Conservation (phyloP, 2,113 vertebrate genomes). For the Sialia sialis region DNA sequence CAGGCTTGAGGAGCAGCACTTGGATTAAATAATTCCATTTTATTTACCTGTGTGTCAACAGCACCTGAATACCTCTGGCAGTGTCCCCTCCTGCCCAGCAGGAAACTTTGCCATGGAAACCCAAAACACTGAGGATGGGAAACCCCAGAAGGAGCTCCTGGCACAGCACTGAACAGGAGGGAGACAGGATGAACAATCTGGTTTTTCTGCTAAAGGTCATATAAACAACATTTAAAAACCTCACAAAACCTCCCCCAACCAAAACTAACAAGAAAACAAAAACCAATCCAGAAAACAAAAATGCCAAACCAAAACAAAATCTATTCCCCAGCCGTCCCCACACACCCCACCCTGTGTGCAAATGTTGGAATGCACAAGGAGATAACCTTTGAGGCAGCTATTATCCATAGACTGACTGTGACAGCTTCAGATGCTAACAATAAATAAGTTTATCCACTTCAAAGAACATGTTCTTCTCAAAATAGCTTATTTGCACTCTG, state of each 20-base stretch:
- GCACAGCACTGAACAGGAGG: slow-evolving; percentile 12
- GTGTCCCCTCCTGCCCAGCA: neutral
- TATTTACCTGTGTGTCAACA: slow-evolving; percentile 2
- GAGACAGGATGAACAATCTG: neutral
- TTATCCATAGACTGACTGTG: slow-evolving; percentile 20
- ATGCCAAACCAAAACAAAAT: neutral
- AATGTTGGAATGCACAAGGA: slow-evolving; percentile 36
- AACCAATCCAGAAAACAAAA: neutral
- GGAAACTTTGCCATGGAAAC: neutral
- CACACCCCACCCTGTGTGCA: neutral
- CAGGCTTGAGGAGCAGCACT: neutral
- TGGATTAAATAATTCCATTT: slow-evolving; percentile 5
- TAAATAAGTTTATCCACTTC: neutral
- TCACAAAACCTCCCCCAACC: no score
- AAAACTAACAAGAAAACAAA: neutral
- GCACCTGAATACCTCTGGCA: slow-evolving; percentile 34
- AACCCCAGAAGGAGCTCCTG: slow-evolving; percentile 10
- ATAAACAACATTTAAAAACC: neutral
- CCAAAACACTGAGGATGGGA: neutral
- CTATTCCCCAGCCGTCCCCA: rapidly evolving
- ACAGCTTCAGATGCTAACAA: slow-evolving; percentile 16
- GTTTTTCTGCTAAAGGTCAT: slow-evolving; percentile 23
- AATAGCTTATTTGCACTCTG: neutral
- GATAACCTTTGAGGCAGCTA: slow-evolving; percentile 43
- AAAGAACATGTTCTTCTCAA: neutral